phyloP scores from a whole-genome alignment of 2,888 invertebrate genomes.

The Ellobium chinense region DNA sequence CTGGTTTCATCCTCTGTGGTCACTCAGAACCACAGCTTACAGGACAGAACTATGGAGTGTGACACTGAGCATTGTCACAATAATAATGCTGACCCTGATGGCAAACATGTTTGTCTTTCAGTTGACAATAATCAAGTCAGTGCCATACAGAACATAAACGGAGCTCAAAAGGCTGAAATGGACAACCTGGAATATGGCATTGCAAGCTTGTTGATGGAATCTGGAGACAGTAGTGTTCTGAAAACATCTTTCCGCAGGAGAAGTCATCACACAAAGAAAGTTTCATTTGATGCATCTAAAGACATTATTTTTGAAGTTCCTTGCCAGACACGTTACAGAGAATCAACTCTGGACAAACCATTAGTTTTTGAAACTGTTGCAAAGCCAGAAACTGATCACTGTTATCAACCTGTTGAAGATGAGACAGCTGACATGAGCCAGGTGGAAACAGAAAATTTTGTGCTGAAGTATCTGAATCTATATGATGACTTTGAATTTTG shows the following conservation, averaged over 20 bases:
- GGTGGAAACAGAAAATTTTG: not conserved
- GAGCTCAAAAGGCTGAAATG: too few relatives aligned
- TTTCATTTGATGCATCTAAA: not conserved
- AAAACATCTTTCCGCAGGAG: not conserved
- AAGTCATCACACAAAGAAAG: not conserved
- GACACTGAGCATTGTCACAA: too few relatives aligned
- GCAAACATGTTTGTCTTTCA: too few relatives aligned
- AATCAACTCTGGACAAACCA: too few relatives aligned
- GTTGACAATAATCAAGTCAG: too few relatives aligned
- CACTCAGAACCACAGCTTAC: too few relatives aligned
- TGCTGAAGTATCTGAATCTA: not conserved
- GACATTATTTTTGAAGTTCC: not conserved
- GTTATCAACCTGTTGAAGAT: not conserved
- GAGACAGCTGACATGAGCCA: not conserved
- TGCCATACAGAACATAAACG: too few relatives aligned
- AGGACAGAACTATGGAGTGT: too few relatives aligned
- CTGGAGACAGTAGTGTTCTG: not conserved
- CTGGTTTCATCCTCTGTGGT: too few relatives aligned
- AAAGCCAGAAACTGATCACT: not conserved
- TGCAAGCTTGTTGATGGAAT: too few relatives aligned
- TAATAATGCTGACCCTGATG: too few relatives aligned
- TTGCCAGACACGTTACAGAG: not conserved
- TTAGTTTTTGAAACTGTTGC: not conserved
- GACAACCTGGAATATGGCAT: too few relatives aligned
- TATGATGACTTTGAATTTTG: constrained; percentile 18